Conservation (phyloP, 2,888 invertebrate genomes). For the Dicranocentrus wangi region DNA sequence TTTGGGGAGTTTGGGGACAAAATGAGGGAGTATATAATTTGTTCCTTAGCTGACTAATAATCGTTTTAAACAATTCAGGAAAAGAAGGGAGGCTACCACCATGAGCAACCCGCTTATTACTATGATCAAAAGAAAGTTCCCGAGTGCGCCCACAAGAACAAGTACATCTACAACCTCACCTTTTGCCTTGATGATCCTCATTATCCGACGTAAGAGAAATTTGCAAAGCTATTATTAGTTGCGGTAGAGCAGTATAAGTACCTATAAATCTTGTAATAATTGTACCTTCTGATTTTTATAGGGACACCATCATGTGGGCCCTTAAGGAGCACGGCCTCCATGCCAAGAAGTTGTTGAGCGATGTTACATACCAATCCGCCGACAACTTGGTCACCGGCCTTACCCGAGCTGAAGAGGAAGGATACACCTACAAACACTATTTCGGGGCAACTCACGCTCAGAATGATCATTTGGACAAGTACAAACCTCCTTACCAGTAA, state of each 20-base stretch:
- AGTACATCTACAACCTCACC: slow-evolving; percentile 70
- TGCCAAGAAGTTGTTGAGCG: slow-evolving; percentile 74
- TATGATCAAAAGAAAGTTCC: slow-evolving; percentile 68
- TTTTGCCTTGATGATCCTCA: slow-evolving; percentile 74
- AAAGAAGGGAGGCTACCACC: slow-evolving; percentile 57
- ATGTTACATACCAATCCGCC: slow-evolving; percentile 74
- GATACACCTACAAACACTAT: slow-evolving; percentile 74
- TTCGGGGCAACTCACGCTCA: slow-evolving; percentile 73
- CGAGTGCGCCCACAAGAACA: slow-evolving; percentile 70
- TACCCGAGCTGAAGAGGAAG: slow-evolving; percentile 74
- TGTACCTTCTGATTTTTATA: too few species aligned
- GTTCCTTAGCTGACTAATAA: too few species aligned
- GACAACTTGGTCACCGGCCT: slow-evolving; percentile 74
- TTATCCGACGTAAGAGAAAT: slow-evolving; percentile 73
- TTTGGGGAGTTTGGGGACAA: too few species aligned
- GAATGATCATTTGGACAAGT: slow-evolving; percentile 65
- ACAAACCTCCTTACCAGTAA: slow-evolving; percentile 71
- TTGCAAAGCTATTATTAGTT: too few species aligned
- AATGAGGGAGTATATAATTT: not conserved
- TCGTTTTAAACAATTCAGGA: too few species aligned
- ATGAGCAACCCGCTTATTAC: slow-evolving; percentile 61
- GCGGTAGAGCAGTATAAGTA: too few species aligned
- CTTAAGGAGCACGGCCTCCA: slow-evolving; percentile 72
- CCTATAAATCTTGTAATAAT: too few species aligned
- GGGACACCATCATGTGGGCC: slow-evolving; percentile 73